phyloP scores from a whole-genome alignment of 2,113 vertebrate species.

The Archilochus colubris region DNA sequence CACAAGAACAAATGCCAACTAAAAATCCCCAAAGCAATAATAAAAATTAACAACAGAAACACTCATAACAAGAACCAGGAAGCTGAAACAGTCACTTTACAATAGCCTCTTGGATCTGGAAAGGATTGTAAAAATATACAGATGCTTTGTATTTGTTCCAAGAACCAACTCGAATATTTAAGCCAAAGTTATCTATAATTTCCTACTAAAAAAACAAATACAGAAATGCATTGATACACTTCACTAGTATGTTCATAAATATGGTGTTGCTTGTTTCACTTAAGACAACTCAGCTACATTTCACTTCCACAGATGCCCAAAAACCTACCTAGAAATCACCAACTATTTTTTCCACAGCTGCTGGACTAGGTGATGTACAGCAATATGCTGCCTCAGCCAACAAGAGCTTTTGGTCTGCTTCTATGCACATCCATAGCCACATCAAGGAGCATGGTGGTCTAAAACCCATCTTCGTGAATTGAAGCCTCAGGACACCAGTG shows the following conservation, averaged over 20 bases:
- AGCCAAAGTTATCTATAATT: neutral
- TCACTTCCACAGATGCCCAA: neutral
- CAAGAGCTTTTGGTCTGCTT: neutral
- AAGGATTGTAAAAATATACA: neutral
- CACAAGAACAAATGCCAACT: neutral
- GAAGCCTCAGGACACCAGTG: neutral
- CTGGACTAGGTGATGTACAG: neutral
- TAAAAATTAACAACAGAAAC: neutral
- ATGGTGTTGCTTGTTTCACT: neutral
- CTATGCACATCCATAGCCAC: neutral
- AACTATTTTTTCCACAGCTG: neutral
- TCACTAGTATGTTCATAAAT: neutral
- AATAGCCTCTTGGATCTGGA: neutral
- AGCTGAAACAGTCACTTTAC: neutral
- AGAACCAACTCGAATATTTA: neutral
- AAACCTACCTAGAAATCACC: neutral
- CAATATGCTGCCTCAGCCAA: neutral
- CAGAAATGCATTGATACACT: neutral
- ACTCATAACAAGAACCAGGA: neutral
- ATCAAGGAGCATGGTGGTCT: accelerated
- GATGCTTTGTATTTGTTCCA: neutral
- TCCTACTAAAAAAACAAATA: neutral
- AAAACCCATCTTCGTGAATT: accelerated
- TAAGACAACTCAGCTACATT: neutral
- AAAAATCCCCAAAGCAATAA: neutral